These are phyloP conservation scores for Tigriopus californicus DNA, from an alignment of 2,888 invertebrate species.

Conservation along the genomic window DNA sequence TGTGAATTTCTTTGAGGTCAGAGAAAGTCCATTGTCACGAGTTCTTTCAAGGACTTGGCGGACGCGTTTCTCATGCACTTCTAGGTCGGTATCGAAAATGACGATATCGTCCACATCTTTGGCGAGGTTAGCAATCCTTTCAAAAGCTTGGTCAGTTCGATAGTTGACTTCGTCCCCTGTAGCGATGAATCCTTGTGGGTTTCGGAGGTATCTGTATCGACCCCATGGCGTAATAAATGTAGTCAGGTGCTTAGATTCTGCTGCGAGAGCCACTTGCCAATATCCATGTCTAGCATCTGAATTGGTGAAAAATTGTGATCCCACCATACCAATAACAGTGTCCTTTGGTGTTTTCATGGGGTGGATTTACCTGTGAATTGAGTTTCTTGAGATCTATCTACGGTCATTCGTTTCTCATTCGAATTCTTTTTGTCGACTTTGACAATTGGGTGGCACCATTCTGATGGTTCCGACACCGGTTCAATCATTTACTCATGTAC, in stretches of 20 bases:
- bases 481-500: slow-evolving; percentile 5
- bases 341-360: neutral
- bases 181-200: slow-evolving; percentile 11
- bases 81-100: neutral
- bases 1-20: neutral
- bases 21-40: slow-evolving; percentile 5
- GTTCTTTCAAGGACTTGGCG: neutral
- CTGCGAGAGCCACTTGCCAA: neutral
- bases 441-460: neutral
- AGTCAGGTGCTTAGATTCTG: neutral
- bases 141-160: slow-evolving; percentile 4
- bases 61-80: neutral
- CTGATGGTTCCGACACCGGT: neutral
- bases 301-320: neutral
- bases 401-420: neutral
- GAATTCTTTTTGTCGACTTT: neutral
- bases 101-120: slow-evolving; percentile 12
- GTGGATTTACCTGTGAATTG: neutral
- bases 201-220: neutral
- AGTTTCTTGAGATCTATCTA: neutral
- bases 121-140: slow-evolving; percentile 2
- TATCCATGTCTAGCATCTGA: neutral
- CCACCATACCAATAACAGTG: no score
- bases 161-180: slow-evolving; percentile 10
- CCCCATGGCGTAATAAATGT: neutral